Percentiles rank a stretch among this genome's conserved stretches.
Evolutionary conservation across 2,888 invertebrate species (phyloP).

Genomic region (Hipparchia semele): DNA sequence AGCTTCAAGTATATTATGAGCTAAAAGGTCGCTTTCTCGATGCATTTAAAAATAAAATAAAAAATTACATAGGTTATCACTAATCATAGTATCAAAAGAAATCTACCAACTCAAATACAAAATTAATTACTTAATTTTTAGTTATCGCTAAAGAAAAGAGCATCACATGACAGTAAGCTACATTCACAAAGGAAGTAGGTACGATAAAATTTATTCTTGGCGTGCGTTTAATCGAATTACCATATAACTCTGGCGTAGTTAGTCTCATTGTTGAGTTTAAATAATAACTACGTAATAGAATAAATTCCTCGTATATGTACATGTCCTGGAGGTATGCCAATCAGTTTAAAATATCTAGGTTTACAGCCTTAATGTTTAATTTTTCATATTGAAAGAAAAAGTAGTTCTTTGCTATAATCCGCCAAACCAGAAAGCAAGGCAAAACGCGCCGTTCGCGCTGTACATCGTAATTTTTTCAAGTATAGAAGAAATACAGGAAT

Average conservation of each 20-base stretch:
- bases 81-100: too few relatives aligned
- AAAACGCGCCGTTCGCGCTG: too few relatives aligned
- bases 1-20: too few relatives aligned
- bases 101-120: too few relatives aligned
- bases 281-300: constrained; percentile 25
- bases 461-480: too few relatives aligned
- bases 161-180: background rate
- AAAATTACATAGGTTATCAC: too few relatives aligned
- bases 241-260: constrained; percentile 23
- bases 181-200: background rate
- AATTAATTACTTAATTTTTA: too few relatives aligned
- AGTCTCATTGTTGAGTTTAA: constrained; percentile 28
- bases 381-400: background rate
- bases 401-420: too few relatives aligned
- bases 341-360: constrained; percentile 12
- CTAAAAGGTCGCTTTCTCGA: too few relatives aligned
- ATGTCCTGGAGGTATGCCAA: constrained; percentile 52
- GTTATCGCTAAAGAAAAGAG: background rate
- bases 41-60: too few relatives aligned
- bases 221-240: constrained; percentile 26
- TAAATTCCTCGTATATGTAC: constrained; percentile 36
- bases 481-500: too few relatives aligned
- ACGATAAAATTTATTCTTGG: constrained; percentile 25
- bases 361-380: background rate
- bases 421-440: too few relatives aligned